These are phyloP conservation scores for Leptopilina clavipes DNA, from an alignment of 1,140 invertebrate genomes.

Conservation along the genomic window DNA sequence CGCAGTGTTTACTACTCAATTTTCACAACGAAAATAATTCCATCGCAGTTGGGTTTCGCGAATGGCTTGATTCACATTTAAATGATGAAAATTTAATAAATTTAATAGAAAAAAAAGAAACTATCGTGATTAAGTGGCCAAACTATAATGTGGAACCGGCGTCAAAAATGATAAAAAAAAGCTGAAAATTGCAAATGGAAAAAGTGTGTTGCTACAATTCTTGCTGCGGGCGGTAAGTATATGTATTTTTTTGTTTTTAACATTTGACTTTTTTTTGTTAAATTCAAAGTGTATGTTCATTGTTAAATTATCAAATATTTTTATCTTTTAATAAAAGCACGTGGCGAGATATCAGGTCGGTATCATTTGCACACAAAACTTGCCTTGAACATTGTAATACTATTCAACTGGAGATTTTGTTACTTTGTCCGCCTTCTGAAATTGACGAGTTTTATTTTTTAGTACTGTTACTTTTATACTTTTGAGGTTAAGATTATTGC, in stretches of 20 bases:
- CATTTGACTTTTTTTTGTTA: background rate
- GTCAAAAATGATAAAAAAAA: background rate
- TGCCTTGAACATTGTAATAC: too few species aligned
- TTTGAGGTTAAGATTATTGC: too few species aligned
- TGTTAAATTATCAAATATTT: background rate
- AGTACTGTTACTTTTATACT: too few species aligned
- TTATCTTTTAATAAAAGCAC: background rate
- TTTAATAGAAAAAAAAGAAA: background rate
- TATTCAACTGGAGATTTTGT: too few species aligned
- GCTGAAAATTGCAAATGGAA: background rate
- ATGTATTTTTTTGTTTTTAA: background rate
- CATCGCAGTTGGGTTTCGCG: background rate
- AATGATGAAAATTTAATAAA: background rate
- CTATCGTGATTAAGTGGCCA: background rate
- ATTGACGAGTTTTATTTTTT: too few species aligned
- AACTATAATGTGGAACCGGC: background rate
- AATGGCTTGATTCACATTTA: background rate
- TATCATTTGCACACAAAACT: too few species aligned
- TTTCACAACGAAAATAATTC: background rate
- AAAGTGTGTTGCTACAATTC: background rate
- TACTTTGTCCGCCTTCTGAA: too few species aligned
- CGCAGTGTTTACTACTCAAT: background rate
- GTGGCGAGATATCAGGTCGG: constrained; percentile 3
- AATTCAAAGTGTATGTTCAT: background rate
- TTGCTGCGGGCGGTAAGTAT: background rate